Evolutionary conservation across 2,113 vertebrate species (phyloP), one percentile per base, ranked within the genome.

Genomic region (Pelodiscus sinensis): DNA sequence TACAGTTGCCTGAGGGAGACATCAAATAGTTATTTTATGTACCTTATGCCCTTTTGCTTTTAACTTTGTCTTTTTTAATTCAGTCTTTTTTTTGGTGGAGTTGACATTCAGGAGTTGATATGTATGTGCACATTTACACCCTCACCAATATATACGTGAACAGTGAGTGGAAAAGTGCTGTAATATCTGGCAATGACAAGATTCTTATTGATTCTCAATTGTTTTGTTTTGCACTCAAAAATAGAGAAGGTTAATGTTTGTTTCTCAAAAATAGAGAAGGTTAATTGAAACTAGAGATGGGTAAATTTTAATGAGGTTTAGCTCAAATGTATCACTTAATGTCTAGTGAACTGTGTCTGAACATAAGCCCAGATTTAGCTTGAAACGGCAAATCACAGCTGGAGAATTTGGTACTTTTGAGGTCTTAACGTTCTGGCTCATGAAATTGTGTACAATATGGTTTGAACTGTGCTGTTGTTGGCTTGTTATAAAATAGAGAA

Each of bases 1-100:
- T 54, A 54, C 10, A 54, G 3, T 60, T 60, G 58, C 9, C 8
- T 35, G 0, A 0, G 82, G 35, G 16, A 71, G n/a, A n/a, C 21
- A 24, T 82, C 84, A 86, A 21, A n/a, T 81, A 68, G 11, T 54
- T 54, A 8, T 54, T 54, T 44, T 44, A 44, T 44, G 44, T 44
- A 44, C 44, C 44, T 44, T 92, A 9, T 84, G 81, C 50, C 29
- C 52, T 19, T 54, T 82, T 82, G 54, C 31, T 7, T 15, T 87
- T 78, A 2, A 4, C 44, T 24, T 44, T 80, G 8, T 68, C 54
- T 65, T 1, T 2, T 1, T 13, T 19, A 38, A 13, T 24, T n/a
- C 27, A 31, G 29, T 22, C 29, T 44, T 44, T 55, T 55, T 27
- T 81, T 80, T 38, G n/a, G 2, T 86, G 9, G 27, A 85, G 22